Conservation (phyloP, 2,797 vertebrate species). For the Botia kubotai region DNA sequence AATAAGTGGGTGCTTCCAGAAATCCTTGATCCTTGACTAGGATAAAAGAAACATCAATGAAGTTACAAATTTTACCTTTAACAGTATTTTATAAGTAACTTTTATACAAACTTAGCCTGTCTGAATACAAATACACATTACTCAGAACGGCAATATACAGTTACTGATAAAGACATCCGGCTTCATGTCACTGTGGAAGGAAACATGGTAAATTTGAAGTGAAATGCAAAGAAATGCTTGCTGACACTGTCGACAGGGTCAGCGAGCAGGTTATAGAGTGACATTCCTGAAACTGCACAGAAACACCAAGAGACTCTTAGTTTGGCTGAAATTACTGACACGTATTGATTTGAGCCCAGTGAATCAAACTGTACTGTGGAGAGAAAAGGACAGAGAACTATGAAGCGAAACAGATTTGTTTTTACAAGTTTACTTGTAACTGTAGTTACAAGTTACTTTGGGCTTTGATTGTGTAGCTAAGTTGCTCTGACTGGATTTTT, state of each 20-base stretch:
- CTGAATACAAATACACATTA: neutral
- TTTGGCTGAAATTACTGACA: conserved; percentile 2
- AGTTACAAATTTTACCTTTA: neutral
- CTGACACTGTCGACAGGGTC: conserved; percentile 2
- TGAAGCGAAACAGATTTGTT: neutral
- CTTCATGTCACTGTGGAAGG: neutral
- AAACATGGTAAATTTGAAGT: neutral
- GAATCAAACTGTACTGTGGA: neutral
- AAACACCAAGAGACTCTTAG: neutral
- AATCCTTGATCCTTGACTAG: neutral
- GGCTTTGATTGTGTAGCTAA: neutral
- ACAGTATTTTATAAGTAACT: neutral
- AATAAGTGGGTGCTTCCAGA: neutral
- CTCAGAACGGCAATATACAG: neutral
- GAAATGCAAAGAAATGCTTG: neutral
- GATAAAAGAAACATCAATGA: neutral
- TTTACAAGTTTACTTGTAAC: neutral
- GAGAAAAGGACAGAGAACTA: neutral
- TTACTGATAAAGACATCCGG: neutral
- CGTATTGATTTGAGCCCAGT: neutral
- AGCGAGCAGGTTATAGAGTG: neutral
- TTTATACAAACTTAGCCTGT: no score
- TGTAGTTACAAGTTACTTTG: neutral
- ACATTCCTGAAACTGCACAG: neutral
- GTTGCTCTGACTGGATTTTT: neutral